Evolutionary conservation across 92 coral and sea anemone genomes (phyloP), one percentile per base, ranked within the genome.

Genomic region (Phenganax subtilis): DNA sequence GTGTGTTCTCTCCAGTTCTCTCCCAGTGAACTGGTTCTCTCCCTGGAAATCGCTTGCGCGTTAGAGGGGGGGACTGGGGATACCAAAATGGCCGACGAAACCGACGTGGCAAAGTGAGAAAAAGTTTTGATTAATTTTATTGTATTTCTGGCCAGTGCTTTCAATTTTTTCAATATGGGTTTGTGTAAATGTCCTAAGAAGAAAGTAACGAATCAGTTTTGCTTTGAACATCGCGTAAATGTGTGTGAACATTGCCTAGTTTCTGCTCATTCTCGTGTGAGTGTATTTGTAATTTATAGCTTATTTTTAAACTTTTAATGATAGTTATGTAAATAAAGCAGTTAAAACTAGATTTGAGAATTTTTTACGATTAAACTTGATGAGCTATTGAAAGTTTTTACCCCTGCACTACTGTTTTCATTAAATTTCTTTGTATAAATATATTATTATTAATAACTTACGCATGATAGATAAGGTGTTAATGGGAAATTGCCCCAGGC

Each of bases 191-290:
- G 99, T 74, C 96, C 99, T 14, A 96, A 92, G 90, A 96, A 96
- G 90, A 96, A 96, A 75, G 99, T 96, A 7, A 96, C 99, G 27
- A 96, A 93, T 37, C 99, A 96, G 63, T 96, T 96, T 82, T 96
- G 99, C 93, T 96, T 96, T 71, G 99, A 96, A 96, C 99, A 96
- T 84, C 99, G 99, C 52, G 97, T 96, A 57, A 96, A 96, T 78
- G 99, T 96, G 57, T 92, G 99, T 71, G 99, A 96, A 89, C 88
- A 87, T 77, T 96, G 99, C 75, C 89, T 96, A 28, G 99, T 90
- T 52, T 89, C 97, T 14, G 89, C 71, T 70, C 99, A 96, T 79
- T 88, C 99, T 0, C 83, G 88, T 87, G 99, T 96, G 81, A 85
- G 96, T 71, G 3, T 28, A 10, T 4, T 31, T 73, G 77, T 7